Evolutionary conservation across 2,888 invertebrate genomes (phyloP).

Genomic region (Oligia fasciuncula): DNA sequence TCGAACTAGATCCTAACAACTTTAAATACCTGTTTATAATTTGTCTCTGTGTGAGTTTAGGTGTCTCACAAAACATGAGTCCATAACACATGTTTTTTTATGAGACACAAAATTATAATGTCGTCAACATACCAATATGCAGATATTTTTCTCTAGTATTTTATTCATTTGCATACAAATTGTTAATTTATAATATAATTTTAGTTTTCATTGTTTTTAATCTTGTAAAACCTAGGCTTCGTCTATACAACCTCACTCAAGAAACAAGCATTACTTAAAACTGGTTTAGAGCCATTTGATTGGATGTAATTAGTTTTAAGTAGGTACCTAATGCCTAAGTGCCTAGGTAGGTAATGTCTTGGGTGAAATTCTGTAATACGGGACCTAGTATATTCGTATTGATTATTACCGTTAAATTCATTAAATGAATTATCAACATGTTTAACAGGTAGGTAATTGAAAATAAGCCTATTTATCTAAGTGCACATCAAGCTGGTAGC

Average conservation of each 20-base stretch:
- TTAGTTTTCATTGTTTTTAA: constrained; percentile 1
- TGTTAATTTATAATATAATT: background rate
- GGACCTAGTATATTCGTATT: background rate
- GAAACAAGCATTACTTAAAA: background rate
- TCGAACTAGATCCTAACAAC: background rate
- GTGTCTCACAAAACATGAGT: background rate
- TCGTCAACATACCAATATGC: background rate
- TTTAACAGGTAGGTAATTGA: background rate
- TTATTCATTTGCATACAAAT: constrained; percentile 12
- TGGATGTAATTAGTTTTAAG: background rate
- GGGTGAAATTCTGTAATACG: background rate
- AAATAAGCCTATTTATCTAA: background rate
- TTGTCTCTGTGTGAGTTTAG: background rate
- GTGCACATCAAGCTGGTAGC: no score
- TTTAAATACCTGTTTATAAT: constrained; percentile 13
- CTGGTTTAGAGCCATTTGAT: background rate
- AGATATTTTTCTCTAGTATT: background rate
- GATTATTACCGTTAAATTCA: background rate
- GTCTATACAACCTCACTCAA: background rate
- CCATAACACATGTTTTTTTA: background rate
- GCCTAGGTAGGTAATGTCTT: background rate
- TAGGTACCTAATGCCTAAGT: background rate
- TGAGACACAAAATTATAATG: background rate
- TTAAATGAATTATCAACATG: background rate
- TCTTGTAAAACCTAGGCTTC: background rate